These are phyloP conservation scores for Macquaria australasica DNA, from an alignment of 2,113 vertebrate species.

Conservation along the genomic window DNA sequence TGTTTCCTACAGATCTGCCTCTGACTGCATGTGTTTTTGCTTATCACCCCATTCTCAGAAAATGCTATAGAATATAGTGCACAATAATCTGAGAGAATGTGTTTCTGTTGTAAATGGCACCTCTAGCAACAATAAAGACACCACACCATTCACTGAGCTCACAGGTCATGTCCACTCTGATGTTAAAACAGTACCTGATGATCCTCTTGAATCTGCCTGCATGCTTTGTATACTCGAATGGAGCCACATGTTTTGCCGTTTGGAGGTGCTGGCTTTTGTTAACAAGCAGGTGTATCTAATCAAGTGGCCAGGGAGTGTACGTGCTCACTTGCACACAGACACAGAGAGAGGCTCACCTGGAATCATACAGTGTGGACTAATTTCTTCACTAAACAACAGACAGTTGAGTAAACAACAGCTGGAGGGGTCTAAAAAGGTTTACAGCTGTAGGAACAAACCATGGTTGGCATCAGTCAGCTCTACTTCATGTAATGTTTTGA, in stretches of 20 bases:
- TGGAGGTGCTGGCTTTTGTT: neutral
- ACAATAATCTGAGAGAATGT: neutral
- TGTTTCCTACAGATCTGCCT: neutral
- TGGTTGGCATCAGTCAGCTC: neutral
- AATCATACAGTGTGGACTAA: neutral
- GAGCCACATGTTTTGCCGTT: neutral
- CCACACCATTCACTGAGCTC: neutral
- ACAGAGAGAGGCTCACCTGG: slow-evolving; percentile 5
- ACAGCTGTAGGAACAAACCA: slow-evolving; percentile 22
- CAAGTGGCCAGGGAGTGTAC: neutral
- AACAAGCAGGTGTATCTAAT: slow-evolving; percentile 17
- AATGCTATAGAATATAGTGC: neutral
- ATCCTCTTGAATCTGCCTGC: neutral
- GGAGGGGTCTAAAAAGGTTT: neutral
- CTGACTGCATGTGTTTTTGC: neutral
- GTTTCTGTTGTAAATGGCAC: neutral
- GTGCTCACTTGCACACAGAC: neutral
- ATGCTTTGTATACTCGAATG: neutral
- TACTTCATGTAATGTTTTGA: neutral
- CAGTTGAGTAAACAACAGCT: slow-evolving; percentile 13
- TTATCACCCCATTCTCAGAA: neutral
- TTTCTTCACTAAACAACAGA: slow-evolving; percentile 19
- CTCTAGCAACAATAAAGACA: neutral
- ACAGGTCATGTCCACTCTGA: neutral
- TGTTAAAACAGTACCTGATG: neutral